These are phyloP conservation scores for Matsumyia berberina DNA, from an alignment of 2,888 invertebrate species.

Conservation along the genomic window DNA sequence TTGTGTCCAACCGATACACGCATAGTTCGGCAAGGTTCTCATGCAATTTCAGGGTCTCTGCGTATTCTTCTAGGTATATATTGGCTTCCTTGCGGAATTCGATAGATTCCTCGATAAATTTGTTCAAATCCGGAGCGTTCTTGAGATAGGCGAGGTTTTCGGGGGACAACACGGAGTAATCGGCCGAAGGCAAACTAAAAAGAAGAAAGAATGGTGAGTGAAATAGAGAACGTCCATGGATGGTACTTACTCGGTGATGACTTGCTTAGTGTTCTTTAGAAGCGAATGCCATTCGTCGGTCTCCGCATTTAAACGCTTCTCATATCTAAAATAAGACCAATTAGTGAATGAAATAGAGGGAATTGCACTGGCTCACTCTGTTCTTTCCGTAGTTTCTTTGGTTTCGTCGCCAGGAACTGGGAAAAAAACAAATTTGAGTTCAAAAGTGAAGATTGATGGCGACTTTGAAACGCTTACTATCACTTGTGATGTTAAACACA, in stretches of 20 bases:
- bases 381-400: slow-evolving; percentile 58
- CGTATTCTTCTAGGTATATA: slow-evolving; percentile 77
- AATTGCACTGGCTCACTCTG: slow-evolving; percentile 72
- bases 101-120: slow-evolving; percentile 78
- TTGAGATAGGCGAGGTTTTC: slow-evolving; percentile 79
- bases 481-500: slow-evolving; percentile 78
- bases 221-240: not conserved
- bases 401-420: slow-evolving; percentile 42
- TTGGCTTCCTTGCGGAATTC: slow-evolving; percentile 78
- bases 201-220: too few relatives aligned
- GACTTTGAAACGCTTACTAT: slow-evolving; percentile 70
- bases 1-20: slow-evolving; percentile 59
- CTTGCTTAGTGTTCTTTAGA: slow-evolving; percentile 61
- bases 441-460: not conserved
- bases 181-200: slow-evolving; percentile 38
- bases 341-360: not conserved
- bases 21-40: slow-evolving; percentile 77
- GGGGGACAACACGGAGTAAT: slow-evolving; percentile 74
- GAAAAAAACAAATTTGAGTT: not conserved
- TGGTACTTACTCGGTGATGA: slow-evolving; percentile 49
- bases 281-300: slow-evolving; percentile 78
- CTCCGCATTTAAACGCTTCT: slow-evolving; percentile 77
- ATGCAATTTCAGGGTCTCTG: slow-evolving; percentile 77
- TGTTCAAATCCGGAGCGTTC: slow-evolving; percentile 78
- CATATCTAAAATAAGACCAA: slow-evolving; percentile 75